A percentile compares a stretch with the other conserved stretches of the same genome.
phyloP scores from a whole-genome alignment of 2,888 invertebrate species.

The Microchrysa polita region DNA sequence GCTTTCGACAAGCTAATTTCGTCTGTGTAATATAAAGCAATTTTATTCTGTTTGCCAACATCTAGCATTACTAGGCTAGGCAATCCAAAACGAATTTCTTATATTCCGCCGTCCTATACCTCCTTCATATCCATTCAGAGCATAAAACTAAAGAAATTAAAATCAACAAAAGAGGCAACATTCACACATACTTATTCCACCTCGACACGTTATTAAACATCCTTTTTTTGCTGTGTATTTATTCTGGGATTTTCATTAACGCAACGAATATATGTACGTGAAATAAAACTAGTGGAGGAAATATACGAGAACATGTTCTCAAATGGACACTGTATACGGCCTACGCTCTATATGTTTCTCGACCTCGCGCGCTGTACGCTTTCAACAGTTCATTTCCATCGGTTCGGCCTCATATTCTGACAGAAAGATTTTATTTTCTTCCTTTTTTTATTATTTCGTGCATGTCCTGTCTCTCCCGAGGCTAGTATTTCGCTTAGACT shows the following conservation, averaged over 20 bases:
- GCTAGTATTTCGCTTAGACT: constrained; percentile 39
- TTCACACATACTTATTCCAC: constrained; percentile 31
- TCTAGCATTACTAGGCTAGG: too few relatives aligned
- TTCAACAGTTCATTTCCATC: too few relatives aligned
- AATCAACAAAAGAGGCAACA: constrained; percentile 13
- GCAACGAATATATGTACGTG: constrained; percentile 35
- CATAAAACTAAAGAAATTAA: background rate
- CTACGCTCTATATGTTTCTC: background rate
- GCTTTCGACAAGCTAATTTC: too few relatives aligned
- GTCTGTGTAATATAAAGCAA: too few relatives aligned
- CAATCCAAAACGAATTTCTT: too few relatives aligned
- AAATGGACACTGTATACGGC: too few relatives aligned
- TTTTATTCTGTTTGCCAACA: too few relatives aligned
- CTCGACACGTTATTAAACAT: constrained; percentile 42
- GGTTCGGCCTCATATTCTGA: too few relatives aligned
- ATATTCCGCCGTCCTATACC: too few relatives aligned
- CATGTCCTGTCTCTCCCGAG: background rate
- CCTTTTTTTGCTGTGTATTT: constrained; percentile 12
- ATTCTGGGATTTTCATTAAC: constrained; percentile 39
- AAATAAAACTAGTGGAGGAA: constrained; percentile 5
- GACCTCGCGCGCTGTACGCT: background rate
- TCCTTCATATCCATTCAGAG: too few relatives aligned
- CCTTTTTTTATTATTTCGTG: too few relatives aligned
- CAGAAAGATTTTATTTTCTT: too few relatives aligned
- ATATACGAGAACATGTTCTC: background rate